phyloP scores from a whole-genome alignment of 2,113 vertebrate genomes.

The Bubo scandiacus region DNA sequence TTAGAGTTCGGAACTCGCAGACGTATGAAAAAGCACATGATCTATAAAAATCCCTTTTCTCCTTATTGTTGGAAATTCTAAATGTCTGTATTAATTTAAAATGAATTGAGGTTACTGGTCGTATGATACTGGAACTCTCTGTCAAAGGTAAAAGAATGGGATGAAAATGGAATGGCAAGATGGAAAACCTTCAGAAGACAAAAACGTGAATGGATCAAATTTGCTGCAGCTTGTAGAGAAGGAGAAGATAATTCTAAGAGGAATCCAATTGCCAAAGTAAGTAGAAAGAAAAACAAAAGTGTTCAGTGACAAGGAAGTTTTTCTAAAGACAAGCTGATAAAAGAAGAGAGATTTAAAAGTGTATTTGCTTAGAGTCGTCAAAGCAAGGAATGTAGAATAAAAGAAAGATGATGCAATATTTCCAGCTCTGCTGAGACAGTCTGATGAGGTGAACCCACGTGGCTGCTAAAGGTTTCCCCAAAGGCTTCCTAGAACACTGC shows the following conservation, averaged over 20 bases:
- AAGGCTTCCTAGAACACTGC: neutral
- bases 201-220: constrained; percentile 81
- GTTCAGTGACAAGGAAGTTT: neutral
- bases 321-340: neutral
- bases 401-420: neutral
- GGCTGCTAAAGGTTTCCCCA: neutral
- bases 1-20: neutral
- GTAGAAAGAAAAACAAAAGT: neutral
- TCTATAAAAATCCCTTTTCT: neutral
- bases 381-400: neutral
- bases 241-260: constrained; percentile 78
- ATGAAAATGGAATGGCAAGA: constrained; percentile 66
- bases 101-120: neutral
- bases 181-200: constrained; percentile 77
- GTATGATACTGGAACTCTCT: neutral
- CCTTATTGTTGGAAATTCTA: neutral
- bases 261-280: constrained; percentile 81
- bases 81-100: neutral
- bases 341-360: neutral
- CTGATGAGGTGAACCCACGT: neutral
- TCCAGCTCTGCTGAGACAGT: neutral
- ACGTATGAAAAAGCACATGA: neutral
- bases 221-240: constrained; percentile 75
- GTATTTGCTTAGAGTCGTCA: neutral
- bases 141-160: constrained; percentile 76